Conservation (phyloP, 2,888 invertebrate genomes). For the Phrixothrix hirtus region DNA sequence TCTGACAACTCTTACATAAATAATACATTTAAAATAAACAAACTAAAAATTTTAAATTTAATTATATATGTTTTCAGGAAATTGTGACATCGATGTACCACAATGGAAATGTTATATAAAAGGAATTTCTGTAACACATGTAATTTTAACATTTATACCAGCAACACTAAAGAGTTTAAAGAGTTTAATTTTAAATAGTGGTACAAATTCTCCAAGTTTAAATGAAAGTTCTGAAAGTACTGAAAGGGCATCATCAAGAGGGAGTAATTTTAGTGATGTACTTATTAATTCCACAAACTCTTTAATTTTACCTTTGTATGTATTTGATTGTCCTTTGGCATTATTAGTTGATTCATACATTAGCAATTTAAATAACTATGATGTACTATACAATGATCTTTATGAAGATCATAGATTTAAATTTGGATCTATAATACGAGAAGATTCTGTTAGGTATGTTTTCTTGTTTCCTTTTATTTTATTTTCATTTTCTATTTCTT, state of each 20-base stretch:
- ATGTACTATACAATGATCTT: conserved; percentile 53
- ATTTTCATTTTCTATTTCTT: conserved; percentile 6
- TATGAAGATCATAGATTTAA: conserved; percentile 61
- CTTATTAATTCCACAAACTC: conserved; percentile 46
- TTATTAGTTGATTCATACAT: conserved; percentile 61
- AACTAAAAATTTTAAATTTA: too few relatives aligned
- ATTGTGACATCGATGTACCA: too few relatives aligned
- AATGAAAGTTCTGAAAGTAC: conserved; percentile 42
- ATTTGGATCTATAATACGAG: conserved; percentile 50
- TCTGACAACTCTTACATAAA: too few relatives aligned
- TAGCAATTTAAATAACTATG: conserved; percentile 39
- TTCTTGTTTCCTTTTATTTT: conserved; percentile 1
- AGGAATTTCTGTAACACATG: conserved; percentile 63
- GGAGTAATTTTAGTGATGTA: conserved; percentile 50
- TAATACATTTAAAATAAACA: too few relatives aligned
- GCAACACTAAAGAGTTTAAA: conserved; percentile 61
- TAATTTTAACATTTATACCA: conserved; percentile 69
- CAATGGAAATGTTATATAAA: conserved; percentile 72
- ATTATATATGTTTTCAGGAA: too few relatives aligned
- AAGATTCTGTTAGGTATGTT: conserved; percentile 46
- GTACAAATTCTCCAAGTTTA: conserved; percentile 40
- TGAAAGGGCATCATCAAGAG: conserved; percentile 46
- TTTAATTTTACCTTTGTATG: conserved; percentile 61
- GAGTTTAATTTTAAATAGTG: conserved; percentile 39
- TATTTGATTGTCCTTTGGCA: conserved; percentile 69